Evolutionary conservation across 2,888 invertebrate species (phyloP).

Genomic region (Drosophila villosipedis): DNA sequence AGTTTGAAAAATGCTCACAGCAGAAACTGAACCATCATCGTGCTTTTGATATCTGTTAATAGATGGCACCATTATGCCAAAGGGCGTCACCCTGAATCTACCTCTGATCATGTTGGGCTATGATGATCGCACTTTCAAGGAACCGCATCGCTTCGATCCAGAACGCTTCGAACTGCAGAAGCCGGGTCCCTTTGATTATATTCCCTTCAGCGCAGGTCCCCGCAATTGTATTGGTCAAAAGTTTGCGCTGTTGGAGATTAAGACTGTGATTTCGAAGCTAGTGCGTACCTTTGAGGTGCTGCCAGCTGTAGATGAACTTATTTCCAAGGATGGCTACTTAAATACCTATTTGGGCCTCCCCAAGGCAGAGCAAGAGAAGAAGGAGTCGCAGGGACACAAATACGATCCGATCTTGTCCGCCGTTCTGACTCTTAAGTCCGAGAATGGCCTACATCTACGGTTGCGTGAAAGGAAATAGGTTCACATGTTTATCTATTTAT

Average conservation of each 20-base stretch:
- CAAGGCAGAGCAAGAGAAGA: slow-evolving; percentile 36
- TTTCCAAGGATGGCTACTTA: slow-evolving; percentile 72
- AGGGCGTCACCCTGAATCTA: slow-evolving; percentile 70
- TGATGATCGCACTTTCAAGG: slow-evolving; percentile 77
- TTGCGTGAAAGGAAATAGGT: slow-evolving; percentile 76
- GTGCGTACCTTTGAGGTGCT: slow-evolving; percentile 86
- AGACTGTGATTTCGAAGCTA: slow-evolving; percentile 86
- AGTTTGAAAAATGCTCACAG: slow-evolving; percentile 3
- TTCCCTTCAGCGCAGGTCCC: slow-evolving; percentile 89
- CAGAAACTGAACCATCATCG: not conserved
- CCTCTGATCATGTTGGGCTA: slow-evolving; percentile 78
- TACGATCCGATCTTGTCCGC: slow-evolving; percentile 85
- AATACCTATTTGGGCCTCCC: slow-evolving; percentile 63
- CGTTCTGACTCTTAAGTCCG: slow-evolving; percentile 86
- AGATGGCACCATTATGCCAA: slow-evolving; percentile 82
- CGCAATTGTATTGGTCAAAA: slow-evolving; percentile 88
- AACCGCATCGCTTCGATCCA: slow-evolving; percentile 85
- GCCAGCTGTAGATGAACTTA: slow-evolving; percentile 77
- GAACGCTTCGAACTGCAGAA: slow-evolving; percentile 86
- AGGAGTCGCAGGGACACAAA: slow-evolving; percentile 60
- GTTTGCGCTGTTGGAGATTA: slow-evolving; percentile 87
- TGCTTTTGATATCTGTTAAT: not conserved
- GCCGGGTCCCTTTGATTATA: slow-evolving; percentile 86
- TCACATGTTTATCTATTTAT: not conserved
- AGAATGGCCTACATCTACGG: slow-evolving; percentile 85